phyloP scores from a whole-genome alignment of 2,113 vertebrate species.

The Nothobranchius furzeri region DNA sequence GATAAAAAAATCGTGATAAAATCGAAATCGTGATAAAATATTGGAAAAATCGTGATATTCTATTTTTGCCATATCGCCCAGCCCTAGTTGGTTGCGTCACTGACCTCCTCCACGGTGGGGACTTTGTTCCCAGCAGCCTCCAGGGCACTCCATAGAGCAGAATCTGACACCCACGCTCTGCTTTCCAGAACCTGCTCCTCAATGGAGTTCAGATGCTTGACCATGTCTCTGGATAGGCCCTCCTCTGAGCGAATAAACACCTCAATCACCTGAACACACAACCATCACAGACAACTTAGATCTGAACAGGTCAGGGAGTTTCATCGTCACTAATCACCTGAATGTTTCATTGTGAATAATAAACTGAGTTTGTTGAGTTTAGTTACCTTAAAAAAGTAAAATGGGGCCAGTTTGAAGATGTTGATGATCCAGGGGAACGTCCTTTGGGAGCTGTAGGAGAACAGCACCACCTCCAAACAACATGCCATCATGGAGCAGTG shows the following conservation, averaged over 20 bases:
- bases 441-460: slow-evolving; percentile 92
- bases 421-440: slow-evolving; percentile 96
- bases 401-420: slow-evolving; percentile 85
- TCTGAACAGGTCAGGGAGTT: neutral
- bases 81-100: too few relatives aligned
- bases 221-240: slow-evolving; percentile 95
- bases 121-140: slow-evolving; percentile 82
- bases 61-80: too few relatives aligned
- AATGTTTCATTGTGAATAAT: neutral
- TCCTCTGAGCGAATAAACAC: slow-evolving; percentile 97
- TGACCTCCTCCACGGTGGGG: slow-evolving; percentile 95
- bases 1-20: too few relatives aligned
- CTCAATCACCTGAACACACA: slow-evolving; percentile 87
- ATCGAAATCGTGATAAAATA: too few relatives aligned
- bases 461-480: slow-evolving; percentile 95
- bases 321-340: too few relatives aligned
- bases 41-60: too few relatives aligned
- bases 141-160: slow-evolving; percentile 87
- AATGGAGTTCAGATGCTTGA: slow-evolving; percentile 94
- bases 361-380: neutral
- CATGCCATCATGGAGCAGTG: slow-evolving; percentile 92
- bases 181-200: slow-evolving; percentile 97
- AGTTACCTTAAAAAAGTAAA: slow-evolving; percentile 95
- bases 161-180: slow-evolving; percentile 87
- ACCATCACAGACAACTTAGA: neutral